Evolutionary conservation across 2,113 vertebrate species (phyloP).

Genomic region (Phyllostomus discolor): DNA sequence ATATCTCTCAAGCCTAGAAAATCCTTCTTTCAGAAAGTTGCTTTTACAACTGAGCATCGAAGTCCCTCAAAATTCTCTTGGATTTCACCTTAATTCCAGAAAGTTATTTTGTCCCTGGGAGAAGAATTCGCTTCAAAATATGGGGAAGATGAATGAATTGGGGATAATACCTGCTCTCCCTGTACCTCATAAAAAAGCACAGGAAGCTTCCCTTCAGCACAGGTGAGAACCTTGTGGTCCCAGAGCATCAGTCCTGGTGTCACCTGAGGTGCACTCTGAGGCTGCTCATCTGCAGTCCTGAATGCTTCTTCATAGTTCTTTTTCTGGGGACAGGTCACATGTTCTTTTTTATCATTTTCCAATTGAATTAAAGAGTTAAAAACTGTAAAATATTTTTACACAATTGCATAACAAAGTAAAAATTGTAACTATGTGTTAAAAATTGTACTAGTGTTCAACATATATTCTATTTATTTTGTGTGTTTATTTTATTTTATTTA

Average conservation of each 20-base stretch:
- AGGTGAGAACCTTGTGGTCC: fast-evolving
- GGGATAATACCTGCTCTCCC: fast-evolving
- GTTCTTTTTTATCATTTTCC: background rate
- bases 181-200: fast-evolving
- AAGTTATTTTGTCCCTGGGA: background rate
- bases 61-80: background rate
- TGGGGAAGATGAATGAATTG: background rate
- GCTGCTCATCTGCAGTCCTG: fast-evolving
- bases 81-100: background rate
- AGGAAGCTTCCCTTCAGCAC: fast-evolving
- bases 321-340: background rate
- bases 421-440: background rate
- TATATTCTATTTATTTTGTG: no score
- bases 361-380: background rate
- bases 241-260: fast-evolving
- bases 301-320: fast-evolving
- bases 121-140: background rate
- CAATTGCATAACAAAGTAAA: background rate
- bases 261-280: fast-evolving
- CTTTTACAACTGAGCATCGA: background rate
- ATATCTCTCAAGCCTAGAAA: fast-evolving
- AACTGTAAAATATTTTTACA: background rate
- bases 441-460: background rate
- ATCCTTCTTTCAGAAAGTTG: background rate
- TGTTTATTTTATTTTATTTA: no score